phyloP scores from a whole-genome alignment of 2,888 invertebrate genomes.

The Parnassius orleans region DNA sequence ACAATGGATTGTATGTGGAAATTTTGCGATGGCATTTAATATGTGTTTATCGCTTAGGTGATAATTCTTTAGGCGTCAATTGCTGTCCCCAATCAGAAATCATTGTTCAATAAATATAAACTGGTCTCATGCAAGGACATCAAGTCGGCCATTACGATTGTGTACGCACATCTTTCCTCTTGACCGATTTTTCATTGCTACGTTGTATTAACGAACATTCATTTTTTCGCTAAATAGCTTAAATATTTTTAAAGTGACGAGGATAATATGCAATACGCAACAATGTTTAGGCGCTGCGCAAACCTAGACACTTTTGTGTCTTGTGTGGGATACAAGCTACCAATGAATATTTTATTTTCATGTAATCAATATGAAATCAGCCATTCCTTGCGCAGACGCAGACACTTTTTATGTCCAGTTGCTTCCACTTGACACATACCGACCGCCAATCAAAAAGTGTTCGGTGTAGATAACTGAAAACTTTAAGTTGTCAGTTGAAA shows the following conservation, averaged over 20 bases:
- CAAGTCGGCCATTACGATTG: conserved; percentile 7
- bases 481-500: too few species aligned
- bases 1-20: not conserved
- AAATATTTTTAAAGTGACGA: not conserved
- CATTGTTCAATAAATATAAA: conserved; percentile 17
- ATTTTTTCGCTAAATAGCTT: not conserved
- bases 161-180: conserved; percentile 22
- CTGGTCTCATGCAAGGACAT: conserved; percentile 24
- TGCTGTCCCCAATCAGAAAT: conserved; percentile 9
- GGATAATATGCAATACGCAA: too few species aligned
- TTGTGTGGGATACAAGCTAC: too few species aligned
- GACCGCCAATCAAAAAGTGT: too few species aligned
- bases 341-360: too few species aligned
- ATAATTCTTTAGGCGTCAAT: conserved; percentile 14
- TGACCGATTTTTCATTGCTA: conserved; percentile 21
- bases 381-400: too few species aligned
- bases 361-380: too few species aligned
- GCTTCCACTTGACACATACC: too few species aligned
- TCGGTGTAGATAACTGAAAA: too few species aligned
- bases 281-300: too few species aligned
- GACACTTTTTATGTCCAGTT: too few species aligned
- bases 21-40: not conserved
- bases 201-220: not conserved
- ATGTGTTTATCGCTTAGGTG: conserved; percentile 1
- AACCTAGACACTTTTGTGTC: too few species aligned